Base-by-base conservation (phyloP, 2,888 invertebrate species). In the Baccha elongata region DNA sequence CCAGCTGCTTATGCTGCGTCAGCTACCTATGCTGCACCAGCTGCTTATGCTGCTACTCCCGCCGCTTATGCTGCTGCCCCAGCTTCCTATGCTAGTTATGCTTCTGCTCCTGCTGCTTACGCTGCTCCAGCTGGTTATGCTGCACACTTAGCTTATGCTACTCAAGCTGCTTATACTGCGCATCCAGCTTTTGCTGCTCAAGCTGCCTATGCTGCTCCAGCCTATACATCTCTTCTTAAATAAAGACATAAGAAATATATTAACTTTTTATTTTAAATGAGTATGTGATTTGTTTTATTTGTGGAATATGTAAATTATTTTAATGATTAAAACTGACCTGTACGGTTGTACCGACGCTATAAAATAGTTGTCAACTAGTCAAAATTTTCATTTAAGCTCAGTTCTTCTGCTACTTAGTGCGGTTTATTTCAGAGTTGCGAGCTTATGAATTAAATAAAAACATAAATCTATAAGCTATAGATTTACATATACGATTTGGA, bases 1-100 rank as follows among this genome's bases (percentile, higher is more conserved):
- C 75, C 74, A 26, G 75, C 64, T 1, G 69, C 64, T n/a, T 74
- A 72, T 42, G 62, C 65, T 21, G 68, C 80, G 8, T 69, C 74
- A 23, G 74, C 68, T 1, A 64, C 64, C 11, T 74, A 73, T 10
- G 55, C 55, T 21, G 21, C 60, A 7, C 67, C 53, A 55, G 67
- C 67, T 42, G 62, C 67, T 0, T 79, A 80, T 69, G 80, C 58
- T 4, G 46, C 75, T 3, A 52, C 42, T 8, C 73, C 62, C 37
- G 78, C 46, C 7, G 50, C 58, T 0, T 78, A 78, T 60, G 69
- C 76, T 23, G 69, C 76, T 15, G 53, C 69, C 0, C 58, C 32
- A 13, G 62, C 48, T 10, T 53, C 58, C 1, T 78, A 71, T 48
- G 71, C 69, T 17, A 26, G 67, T 11, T 78, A 71, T 48, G 71